Base-by-base conservation (phyloP, 2,113 vertebrate genomes). In the Sinocyclocheilus anophthalmus region DNA sequence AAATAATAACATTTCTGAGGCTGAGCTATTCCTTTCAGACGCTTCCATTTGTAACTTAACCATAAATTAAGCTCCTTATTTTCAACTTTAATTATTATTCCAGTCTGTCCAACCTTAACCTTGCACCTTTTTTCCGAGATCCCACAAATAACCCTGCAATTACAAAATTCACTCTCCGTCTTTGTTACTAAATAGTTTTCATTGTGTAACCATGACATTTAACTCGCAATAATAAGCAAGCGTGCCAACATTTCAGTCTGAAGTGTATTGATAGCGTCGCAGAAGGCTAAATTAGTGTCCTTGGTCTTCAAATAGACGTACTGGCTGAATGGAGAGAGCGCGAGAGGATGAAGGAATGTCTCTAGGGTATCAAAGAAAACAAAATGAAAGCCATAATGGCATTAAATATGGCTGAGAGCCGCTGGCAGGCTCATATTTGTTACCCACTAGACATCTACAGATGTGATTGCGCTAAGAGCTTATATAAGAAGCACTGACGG, bases 131-230 rank as follows among this genome's bases (percentile, higher is more conserved):
- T 70, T 33, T 70, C 26, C 12, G 26, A 67, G 14, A 69, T 26
- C 13, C n/a, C n/a, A 63, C 61, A 69, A 67, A 5, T 48, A 69
- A 69, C 14, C 5, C 65, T 0, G 65, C 65, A 69, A 0, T 69
- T 69, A 69, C 2, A 16, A 69, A 69, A 69, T 69, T 76, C 30
- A 76, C 13, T 13, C 45, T 33, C 16, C 18, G 22, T n/a, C 42
- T 45, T 83, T 48, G 70, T 84, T 79, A 84, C 45, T 22, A 67
- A 77, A 82, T 24, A 37, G 67, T 70, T 70, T 55, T 53, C 7
- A 53, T 80, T 37, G 42, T 57, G 37, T 75, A 48, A 75, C 55
- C 37, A 33, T 45, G 26, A 85, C 87, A 82, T 87, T 75, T 73
- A 57, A 86, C 80, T 88, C 45, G 78, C 30, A 2, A 12, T 53